Conservation (phyloP, 2,797 vertebrate genomes). For the Lepus townsendii region DNA sequence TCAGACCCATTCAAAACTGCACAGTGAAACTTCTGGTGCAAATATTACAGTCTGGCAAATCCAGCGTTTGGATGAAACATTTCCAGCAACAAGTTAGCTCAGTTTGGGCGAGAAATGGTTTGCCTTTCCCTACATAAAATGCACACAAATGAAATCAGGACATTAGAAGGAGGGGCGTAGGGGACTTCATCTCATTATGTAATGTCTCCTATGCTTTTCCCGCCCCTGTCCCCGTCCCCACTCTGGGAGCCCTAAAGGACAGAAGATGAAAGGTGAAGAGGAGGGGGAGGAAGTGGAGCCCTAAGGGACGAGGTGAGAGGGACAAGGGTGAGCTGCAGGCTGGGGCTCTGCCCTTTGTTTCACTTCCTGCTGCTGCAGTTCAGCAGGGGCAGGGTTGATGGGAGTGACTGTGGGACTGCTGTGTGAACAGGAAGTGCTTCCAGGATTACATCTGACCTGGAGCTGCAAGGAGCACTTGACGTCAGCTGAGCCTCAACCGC, state of each 20-base stretch:
- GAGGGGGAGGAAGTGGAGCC: constrained; percentile 64
- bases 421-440: constrained; percentile 75
- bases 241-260: constrained; percentile 27
- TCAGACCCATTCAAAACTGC: constrained; percentile 63
- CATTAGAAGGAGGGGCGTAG: neutral
- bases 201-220: neutral
- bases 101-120: constrained; percentile 45
- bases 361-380: constrained; percentile 81
- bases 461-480: constrained; percentile 71
- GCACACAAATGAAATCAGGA: constrained; percentile 22
- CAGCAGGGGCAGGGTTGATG: constrained; percentile 72
- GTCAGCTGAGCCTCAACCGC: constrained; percentile 72
- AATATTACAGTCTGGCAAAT: constrained; percentile 56
- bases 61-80: constrained; percentile 56
- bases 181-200: neutral
- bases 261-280: constrained; percentile 57
- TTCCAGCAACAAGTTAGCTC: constrained; percentile 38
- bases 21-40: constrained; percentile 49
- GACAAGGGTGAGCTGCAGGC: constrained; percentile 61
- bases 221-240: neutral
- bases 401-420: constrained; percentile 69
- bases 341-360: constrained; percentile 64
- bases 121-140: neutral
- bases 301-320: constrained; percentile 26
- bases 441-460: constrained; percentile 65